Evolutionary conservation across 2,113 vertebrate genomes (phyloP).

Genomic region (Thamnophis sirtalis): DNA sequence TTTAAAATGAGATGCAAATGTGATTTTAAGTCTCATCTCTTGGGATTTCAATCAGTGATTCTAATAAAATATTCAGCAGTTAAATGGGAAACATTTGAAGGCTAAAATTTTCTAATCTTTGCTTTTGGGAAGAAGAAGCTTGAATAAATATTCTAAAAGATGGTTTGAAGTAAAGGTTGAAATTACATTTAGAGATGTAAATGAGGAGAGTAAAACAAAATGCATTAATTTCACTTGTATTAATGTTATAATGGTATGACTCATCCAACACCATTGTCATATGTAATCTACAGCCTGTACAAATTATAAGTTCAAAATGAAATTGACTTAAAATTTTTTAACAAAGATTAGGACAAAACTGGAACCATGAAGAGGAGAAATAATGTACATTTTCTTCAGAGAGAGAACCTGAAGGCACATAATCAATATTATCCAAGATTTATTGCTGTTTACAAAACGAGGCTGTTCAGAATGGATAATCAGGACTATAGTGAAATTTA

Average conservation of each 20-base stretch:
- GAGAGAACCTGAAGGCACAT: not conserved
- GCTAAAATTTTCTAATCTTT: not conserved
- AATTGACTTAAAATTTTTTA: not conserved
- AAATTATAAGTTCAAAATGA: not conserved
- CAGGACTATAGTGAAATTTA: not conserved
- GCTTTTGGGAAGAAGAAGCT: not conserved
- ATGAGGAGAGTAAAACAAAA: not conserved
- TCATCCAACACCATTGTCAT: not conserved
- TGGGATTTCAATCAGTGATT: not conserved
- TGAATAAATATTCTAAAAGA: not conserved
- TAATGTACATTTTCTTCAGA: not conserved
- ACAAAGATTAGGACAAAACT: not conserved
- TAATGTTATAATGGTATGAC: not conserved
- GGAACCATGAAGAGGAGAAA: not conserved
- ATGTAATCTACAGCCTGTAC: not conserved
- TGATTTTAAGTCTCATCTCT: not conserved
- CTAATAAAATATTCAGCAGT: not conserved
- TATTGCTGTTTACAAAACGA: not conserved
- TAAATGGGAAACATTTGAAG: not conserved
- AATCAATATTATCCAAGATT: not conserved
- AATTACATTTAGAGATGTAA: not conserved
- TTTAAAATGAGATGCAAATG: not conserved
- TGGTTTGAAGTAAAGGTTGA: not conserved
- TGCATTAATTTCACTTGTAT: not conserved
- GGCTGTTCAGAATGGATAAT: not conserved